Conservation (phyloP, 53 echinoderm and acorn worm genomes). For the Paelopatides confundens region DNA sequence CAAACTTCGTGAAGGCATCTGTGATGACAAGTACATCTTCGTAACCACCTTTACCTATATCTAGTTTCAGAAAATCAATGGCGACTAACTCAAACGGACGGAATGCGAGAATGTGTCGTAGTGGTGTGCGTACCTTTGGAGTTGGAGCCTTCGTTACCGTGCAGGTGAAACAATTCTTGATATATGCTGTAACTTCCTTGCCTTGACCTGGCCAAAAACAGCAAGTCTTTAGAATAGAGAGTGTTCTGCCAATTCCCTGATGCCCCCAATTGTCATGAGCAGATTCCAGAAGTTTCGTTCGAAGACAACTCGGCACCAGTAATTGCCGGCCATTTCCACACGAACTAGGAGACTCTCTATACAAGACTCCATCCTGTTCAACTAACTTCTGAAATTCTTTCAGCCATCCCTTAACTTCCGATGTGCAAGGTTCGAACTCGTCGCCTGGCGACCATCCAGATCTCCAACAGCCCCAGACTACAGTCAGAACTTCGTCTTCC, state of each 20-base stretch:
- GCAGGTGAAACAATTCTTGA: conserved; percentile 64
- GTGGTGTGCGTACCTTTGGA: conserved; percentile 61
- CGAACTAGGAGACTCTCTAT: conserved; percentile 10
- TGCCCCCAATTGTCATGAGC: conserved; percentile 57
- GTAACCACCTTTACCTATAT: conserved; percentile 33
- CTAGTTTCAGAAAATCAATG: conserved; percentile 73
- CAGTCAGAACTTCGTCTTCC: background rate
- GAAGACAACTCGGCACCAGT: conserved; percentile 46
- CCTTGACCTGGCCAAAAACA: conserved; percentile 69
- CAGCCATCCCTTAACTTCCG: conserved; percentile 44
- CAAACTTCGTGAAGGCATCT: background rate
- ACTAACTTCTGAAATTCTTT: conserved; percentile 20
- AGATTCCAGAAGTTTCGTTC: background rate
- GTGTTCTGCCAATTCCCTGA: conserved; percentile 57
- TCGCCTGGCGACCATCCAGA: conserved; percentile 27
- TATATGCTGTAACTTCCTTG: conserved; percentile 45
- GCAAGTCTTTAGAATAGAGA: conserved; percentile 24
- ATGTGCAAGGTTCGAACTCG: background rate
- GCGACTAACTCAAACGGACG: conserved; percentile 64
- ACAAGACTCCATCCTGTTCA: conserved; percentile 54
- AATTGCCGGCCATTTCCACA: conserved; percentile 6
- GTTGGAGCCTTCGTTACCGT: conserved; percentile 54
- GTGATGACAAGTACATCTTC: background rate
- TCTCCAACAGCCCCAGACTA: conserved; percentile 2
- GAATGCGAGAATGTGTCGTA: conserved; percentile 66